Evolutionary conservation across 2,888 invertebrate species (phyloP), one percentile per base, ranked within the genome.

Genomic region (Stratiomys singularior): DNA sequence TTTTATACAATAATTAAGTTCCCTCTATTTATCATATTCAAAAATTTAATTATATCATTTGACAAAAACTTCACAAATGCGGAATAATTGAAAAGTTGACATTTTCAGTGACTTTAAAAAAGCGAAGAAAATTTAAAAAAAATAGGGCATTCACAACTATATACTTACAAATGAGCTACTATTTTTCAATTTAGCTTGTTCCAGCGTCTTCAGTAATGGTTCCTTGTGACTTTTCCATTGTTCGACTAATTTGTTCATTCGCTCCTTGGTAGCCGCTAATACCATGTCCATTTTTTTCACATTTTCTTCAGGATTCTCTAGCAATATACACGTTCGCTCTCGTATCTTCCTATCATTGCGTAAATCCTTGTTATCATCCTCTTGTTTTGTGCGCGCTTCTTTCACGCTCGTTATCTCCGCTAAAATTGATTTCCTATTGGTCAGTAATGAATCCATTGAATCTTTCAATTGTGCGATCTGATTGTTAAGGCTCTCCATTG

Each of bases 171-270:
- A 87, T 80, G 81, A 84, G 82, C 78, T 82, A 80, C 76, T 85
- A 81, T 84, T 87, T 83, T 83, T 87, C 66, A 81, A 74, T 30
- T 86, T 86, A 28, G 88, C 81, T 28, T 84, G 85, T 77, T 86
- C 82, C 23, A 88, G 80, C 81, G 91, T 89, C 80, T 90, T 88
- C 28, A 92, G 87, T 15, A 94, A 85, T 0, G 93, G 93, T 30
- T 88, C 88, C 80, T 93, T 89, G 82, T 93, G 92, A 72, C 91
- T 90, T 82, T 93, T 91, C 94, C 94, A 95, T 82, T 94, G 93
- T 78, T 89, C 89, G 3, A 91, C 91, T 71, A 94, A 85, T 77
- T 89, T 89, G 28, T 90, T 87, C 46, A 93, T 86, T 82, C 92
- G 89, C 82, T 91, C 91, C 69, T 90, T 89, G 79, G 91, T 91